Percentiles rank a stretch among this genome's conserved stretches.
Conservation (phyloP, 2,888 invertebrate species). For the Cephus sareptanus region DNA sequence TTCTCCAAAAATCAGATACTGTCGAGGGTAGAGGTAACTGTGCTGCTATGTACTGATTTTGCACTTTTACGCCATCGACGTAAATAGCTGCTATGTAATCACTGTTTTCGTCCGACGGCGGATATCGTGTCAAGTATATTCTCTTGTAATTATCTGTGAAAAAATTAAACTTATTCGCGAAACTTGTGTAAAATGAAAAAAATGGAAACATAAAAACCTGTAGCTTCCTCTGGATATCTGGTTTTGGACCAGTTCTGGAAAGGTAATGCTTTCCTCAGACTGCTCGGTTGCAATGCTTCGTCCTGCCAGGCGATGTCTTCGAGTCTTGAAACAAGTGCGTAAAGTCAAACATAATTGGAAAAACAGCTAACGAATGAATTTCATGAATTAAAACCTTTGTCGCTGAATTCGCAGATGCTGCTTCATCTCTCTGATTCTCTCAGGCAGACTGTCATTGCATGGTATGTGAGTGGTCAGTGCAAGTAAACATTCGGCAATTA, state of each 20-base stretch:
- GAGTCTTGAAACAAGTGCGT: conserved; percentile 35
- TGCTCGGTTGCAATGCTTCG: conserved; percentile 55
- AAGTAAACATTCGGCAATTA: conserved; percentile 63
- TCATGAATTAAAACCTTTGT: conserved; percentile 48
- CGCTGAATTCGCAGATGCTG: conserved; percentile 44
- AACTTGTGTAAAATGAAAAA: neutral
- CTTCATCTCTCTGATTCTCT: conserved; percentile 45
- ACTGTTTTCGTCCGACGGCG: conserved; percentile 57
- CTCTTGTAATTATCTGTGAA: conserved; percentile 41
- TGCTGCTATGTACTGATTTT: conserved; percentile 64
- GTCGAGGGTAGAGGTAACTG: conserved; percentile 66
- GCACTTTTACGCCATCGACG: conserved; percentile 61
- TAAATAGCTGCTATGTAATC: conserved; percentile 66
- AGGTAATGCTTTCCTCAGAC: conserved; percentile 28
- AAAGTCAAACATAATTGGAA: neutral
- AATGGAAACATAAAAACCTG: conserved; percentile 43
- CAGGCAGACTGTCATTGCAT: conserved; percentile 55
- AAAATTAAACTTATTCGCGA: neutral
- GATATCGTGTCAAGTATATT: conserved; percentile 59
- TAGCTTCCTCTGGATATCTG: conserved; percentile 60
- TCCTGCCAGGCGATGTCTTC: conserved; percentile 64
- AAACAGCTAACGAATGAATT: neutral
- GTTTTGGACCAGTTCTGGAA: conserved; percentile 56
- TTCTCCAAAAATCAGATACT: conserved; percentile 66
- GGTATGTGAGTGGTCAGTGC: conserved; percentile 57